Percentiles rank a stretch among this genome's conserved stretches.
These are phyloP conservation scores for Bucco capensis DNA, from an alignment of 2,113 vertebrate species.

Conservation along the genomic window DNA sequence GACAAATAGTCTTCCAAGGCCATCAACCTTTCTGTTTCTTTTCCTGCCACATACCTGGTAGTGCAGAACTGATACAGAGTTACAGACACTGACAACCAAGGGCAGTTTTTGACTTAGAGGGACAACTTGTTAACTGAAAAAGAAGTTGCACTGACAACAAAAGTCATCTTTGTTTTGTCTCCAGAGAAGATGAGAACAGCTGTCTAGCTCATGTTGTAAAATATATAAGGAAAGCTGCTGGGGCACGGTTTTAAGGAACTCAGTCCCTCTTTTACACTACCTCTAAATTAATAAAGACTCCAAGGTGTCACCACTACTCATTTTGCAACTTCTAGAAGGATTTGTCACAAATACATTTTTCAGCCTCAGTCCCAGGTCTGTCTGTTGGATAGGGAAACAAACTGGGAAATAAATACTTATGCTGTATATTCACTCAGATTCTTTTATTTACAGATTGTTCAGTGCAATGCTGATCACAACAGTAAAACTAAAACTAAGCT, in stretches of 20 bases:
- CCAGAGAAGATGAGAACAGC: not conserved
- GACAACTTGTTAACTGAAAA: not conserved
- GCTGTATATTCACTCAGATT: not conserved
- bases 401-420: constrained; percentile 63
- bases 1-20: not conserved
- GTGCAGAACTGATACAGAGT: not conserved
- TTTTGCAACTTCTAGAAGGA: not conserved
- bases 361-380: not conserved
- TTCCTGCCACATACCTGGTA: not conserved
- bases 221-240: not conserved
- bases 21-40: not conserved
- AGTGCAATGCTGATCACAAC: constrained; percentile 14
- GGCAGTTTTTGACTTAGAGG: not conserved
- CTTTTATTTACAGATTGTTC: constrained; percentile 42
- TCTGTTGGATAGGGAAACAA: constrained; percentile 25
- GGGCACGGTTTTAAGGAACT: constrained; percentile 10
- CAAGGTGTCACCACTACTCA: not conserved
- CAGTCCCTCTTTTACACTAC: not conserved
- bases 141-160: not conserved
- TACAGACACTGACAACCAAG: not conserved
- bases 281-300: not conserved
- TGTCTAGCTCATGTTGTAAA: constrained; percentile 31
- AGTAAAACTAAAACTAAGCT: constrained; percentile 27
- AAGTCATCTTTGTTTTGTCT: constrained; percentile 47
- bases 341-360: constrained; percentile 28